Conservation (phyloP, 1,140 invertebrate species). For the Drosophila simulans region DNA sequence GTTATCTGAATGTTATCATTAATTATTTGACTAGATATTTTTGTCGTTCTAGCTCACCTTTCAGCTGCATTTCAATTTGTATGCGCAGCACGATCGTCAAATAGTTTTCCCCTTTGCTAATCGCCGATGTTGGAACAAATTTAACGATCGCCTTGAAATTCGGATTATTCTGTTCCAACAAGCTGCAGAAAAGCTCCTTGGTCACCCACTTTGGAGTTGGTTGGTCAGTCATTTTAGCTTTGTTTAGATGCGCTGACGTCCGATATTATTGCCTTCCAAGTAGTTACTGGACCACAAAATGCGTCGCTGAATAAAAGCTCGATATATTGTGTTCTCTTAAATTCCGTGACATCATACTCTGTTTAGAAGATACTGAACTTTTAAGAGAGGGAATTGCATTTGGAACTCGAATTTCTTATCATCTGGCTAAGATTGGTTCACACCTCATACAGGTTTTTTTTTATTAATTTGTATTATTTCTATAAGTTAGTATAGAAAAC, state of each 20-base stretch:
- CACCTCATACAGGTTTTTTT: too few species aligned
- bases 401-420: neutral
- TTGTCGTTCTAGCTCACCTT: slow-evolving; percentile 37
- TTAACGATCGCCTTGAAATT: slow-evolving; percentile 64
- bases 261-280: slow-evolving; percentile 3
- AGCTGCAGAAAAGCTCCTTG: slow-evolving; percentile 78
- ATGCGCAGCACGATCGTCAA: slow-evolving; percentile 68
- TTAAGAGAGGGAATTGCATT: slow-evolving; percentile 1
- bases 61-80: slow-evolving; percentile 51
- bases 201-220: slow-evolving; percentile 84
- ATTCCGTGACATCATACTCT: neutral
- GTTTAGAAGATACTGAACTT: neutral
- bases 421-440: too few species aligned
- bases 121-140: slow-evolving; percentile 51
- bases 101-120: slow-evolving; percentile 69
- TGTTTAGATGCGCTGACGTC: neutral
- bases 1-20: slow-evolving; percentile 40
- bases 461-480: too few species aligned
- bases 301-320: slow-evolving; percentile 15
- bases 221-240: slow-evolving; percentile 25
- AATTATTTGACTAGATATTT: slow-evolving; percentile 2
- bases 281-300: slow-evolving; percentile 12
- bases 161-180: slow-evolving; percentile 74
- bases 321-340: slow-evolving; percentile 4
- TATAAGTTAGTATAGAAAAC: too few species aligned